Conservation (phyloP, 2,888 invertebrate species). For the Spilarctia lutea region DNA sequence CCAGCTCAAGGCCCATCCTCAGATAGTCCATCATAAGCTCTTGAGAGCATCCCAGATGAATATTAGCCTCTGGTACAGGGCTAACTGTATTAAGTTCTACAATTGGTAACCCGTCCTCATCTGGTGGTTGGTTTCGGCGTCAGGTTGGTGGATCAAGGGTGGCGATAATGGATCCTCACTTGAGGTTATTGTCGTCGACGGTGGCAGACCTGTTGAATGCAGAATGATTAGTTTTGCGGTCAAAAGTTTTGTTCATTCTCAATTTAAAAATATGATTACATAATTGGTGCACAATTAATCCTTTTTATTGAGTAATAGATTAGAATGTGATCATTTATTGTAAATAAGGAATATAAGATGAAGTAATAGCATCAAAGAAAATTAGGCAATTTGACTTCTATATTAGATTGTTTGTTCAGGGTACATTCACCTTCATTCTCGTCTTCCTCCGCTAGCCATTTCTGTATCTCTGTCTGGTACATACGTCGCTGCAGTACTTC, state of each 20-base stretch:
- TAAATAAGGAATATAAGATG: too few species aligned
- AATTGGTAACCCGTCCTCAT: slow-evolving; percentile 71
- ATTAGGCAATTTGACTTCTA: neutral
- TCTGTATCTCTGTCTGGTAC: slow-evolving; percentile 91
- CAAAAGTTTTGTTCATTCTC: too few species aligned
- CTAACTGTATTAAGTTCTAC: slow-evolving; percentile 70
- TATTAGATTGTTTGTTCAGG: neutral
- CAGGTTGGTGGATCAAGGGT: slow-evolving; percentile 71
- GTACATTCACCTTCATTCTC: slow-evolving; percentile 83
- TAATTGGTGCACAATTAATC: too few species aligned
- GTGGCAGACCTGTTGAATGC: slow-evolving; percentile 64
- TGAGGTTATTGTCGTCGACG: slow-evolving; percentile 76
- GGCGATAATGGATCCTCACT: slow-evolving; percentile 78
- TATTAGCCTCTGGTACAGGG: slow-evolving; percentile 58
- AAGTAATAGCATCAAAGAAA: neutral
- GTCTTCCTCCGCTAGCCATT: slow-evolving; percentile 91
- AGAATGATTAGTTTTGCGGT: neutral
- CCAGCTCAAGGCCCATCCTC: slow-evolving; percentile 51
- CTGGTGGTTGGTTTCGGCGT: slow-evolving; percentile 63
- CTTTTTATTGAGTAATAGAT: too few species aligned
- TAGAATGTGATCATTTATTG: too few species aligned
- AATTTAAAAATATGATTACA: too few species aligned
- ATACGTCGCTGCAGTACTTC: slow-evolving; percentile 92
- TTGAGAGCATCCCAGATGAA: slow-evolving; percentile 58
- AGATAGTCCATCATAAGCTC: slow-evolving; percentile 56